Conservation (phyloP, 2,888 invertebrate species). For the Meiosimyza decipiens region DNA sequence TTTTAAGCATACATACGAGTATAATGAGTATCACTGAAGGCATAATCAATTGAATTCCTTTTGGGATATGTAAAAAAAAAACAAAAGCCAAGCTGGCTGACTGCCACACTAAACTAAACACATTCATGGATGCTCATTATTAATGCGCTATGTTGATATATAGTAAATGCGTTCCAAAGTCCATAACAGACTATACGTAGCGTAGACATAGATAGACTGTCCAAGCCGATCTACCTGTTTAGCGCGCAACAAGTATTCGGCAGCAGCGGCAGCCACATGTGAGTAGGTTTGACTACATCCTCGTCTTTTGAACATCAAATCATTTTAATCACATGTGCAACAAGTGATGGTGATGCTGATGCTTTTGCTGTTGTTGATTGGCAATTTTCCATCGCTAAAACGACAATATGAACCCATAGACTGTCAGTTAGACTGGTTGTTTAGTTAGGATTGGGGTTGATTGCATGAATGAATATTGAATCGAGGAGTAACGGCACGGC, state of each 20-base stretch:
- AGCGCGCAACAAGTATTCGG: background rate
- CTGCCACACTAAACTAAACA: too few relatives aligned
- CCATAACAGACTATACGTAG: too few relatives aligned
- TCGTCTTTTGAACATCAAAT: slow-evolving; percentile 59
- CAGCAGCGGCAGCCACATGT: background rate
- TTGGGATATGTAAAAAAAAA: too few relatives aligned
- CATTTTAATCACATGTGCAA: slow-evolving; percentile 52
- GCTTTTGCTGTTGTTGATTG: slow-evolving; percentile 26
- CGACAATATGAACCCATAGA: background rate
- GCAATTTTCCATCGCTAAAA: slow-evolving; percentile 28
- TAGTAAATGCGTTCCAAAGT: too few relatives aligned
- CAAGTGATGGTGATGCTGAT: slow-evolving; percentile 19
- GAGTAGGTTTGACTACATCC: slow-evolving; percentile 24
- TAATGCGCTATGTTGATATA: too few relatives aligned
- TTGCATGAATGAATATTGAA: slow-evolving; percentile 5
- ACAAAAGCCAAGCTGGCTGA: too few relatives aligned
- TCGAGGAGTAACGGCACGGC: background rate
- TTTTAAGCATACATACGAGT: too few relatives aligned
- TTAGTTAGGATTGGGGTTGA: background rate
- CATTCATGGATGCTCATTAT: too few relatives aligned
- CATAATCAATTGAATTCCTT: too few relatives aligned
- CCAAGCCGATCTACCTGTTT: slow-evolving; percentile 45
- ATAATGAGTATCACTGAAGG: too few relatives aligned
- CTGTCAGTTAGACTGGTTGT: background rate
- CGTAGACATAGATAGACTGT: too few relatives aligned